A percentile compares a stretch with the other conserved stretches of the same genome.
phyloP scores from a whole-genome alignment of 2,113 vertebrate species.

The Propithecus coquereli region DNA sequence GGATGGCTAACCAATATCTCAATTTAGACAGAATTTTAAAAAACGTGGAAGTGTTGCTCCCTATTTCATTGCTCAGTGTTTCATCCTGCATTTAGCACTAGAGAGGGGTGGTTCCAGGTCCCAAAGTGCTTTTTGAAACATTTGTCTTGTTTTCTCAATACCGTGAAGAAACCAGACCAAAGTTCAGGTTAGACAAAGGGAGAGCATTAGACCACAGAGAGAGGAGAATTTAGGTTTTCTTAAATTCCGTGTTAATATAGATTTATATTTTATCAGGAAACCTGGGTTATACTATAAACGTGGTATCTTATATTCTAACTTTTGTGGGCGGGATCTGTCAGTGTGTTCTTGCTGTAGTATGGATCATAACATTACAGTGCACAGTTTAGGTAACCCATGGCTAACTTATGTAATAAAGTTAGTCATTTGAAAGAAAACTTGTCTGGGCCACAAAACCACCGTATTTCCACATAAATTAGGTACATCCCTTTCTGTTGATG shows the following conservation, averaged over 20 bases:
- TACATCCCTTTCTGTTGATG: constrained; percentile 5
- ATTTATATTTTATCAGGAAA: constrained; percentile 19
- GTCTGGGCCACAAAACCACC: constrained; percentile 36
- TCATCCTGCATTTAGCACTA: not conserved
- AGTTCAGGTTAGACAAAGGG: not conserved
- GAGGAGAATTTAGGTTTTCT: not conserved
- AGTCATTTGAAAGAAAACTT: constrained; percentile 44
- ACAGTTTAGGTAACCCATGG: not conserved
- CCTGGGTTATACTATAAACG: not conserved
- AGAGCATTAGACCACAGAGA: not conserved
- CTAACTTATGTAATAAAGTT: constrained; percentile 15
- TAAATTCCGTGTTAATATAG: not conserved
- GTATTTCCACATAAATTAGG: constrained; percentile 45
- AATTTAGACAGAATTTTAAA: not conserved
- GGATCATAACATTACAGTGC: constrained; percentile 46
- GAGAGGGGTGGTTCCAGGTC: not conserved
- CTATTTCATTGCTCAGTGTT: not conserved
- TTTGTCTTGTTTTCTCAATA: not conserved
- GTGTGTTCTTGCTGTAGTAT: constrained; percentile 32
- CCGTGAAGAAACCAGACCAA: not conserved
- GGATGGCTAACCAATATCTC: not conserved
- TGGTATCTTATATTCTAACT: constrained; percentile 35
- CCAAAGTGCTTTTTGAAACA: not conserved
- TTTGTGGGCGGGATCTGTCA: constrained; percentile 50
- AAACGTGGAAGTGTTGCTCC: not conserved